These are phyloP conservation scores for Drosophila kuntzei DNA, from an alignment of 2,888 invertebrate genomes.

Conservation along the genomic window DNA sequence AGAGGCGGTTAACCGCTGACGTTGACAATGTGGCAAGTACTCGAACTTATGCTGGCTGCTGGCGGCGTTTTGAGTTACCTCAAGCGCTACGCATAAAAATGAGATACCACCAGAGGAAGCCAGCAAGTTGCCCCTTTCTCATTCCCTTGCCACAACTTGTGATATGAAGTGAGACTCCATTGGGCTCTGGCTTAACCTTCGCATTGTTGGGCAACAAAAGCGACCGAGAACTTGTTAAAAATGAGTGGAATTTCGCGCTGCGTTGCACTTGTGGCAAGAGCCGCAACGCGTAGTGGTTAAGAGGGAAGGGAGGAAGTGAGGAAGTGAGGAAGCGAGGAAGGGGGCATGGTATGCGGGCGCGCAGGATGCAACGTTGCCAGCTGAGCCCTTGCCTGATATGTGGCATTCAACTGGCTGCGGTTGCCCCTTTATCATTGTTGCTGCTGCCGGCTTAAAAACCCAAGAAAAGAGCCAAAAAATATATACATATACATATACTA, in stretches of 20 bases:
- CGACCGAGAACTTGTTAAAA: conserved; percentile 77
- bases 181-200: conserved; percentile 65
- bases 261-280: conserved; percentile 69
- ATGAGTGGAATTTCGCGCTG: conserved; percentile 83
- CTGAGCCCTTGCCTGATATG: conserved; percentile 60
- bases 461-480: conserved; percentile 19
- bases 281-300: background rate
- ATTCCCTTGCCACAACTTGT: conserved; percentile 29
- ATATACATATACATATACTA: background rate
- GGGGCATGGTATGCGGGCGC: conserved; percentile 46
- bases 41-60: conserved; percentile 63
- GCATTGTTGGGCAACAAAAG: conserved; percentile 79
- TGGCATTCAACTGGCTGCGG: conserved; percentile 46
- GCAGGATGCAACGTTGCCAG: conserved; percentile 63
- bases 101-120: conserved; percentile 31
- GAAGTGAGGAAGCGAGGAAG: no score
- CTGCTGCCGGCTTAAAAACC: conserved; percentile 52
- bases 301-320: background rate
- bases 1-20: conserved; percentile 50
- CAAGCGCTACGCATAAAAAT: conserved; percentile 63
- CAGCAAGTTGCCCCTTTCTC: conserved; percentile 20
- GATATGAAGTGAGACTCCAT: conserved; percentile 64
- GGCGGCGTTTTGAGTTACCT: conserved; percentile 74
- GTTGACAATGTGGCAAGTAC: conserved; percentile 67
- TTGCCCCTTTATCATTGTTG: conserved; percentile 52